Percentiles rank a stretch among this genome's conserved stretches.
These are phyloP conservation scores for Mylabris sibirica DNA, from an alignment of 2,888 invertebrate genomes.

Conservation along the genomic window DNA sequence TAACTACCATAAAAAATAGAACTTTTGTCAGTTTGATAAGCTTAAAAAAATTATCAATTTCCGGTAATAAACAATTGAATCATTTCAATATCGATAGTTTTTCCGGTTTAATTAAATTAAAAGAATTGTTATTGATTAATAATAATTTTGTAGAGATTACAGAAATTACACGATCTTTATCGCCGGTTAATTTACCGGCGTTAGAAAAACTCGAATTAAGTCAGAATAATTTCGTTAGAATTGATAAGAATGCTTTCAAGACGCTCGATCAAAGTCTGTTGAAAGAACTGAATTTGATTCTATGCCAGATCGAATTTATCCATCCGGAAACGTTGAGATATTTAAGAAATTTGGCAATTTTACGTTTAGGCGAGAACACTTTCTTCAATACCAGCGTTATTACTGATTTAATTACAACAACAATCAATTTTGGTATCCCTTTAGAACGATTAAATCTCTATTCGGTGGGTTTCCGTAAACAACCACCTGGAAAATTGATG, in stretches of 20 bases:
- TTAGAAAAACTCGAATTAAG: slow-evolving; percentile 64
- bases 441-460: slow-evolving; percentile 63
- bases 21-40: slow-evolving; percentile 63
- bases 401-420: slow-evolving; percentile 57
- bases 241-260: slow-evolving; percentile 61
- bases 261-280: slow-evolving; percentile 62
- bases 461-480: slow-evolving; percentile 65
- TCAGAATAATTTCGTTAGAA: slow-evolving; percentile 64
- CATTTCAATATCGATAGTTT: slow-evolving; percentile 63
- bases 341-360: slow-evolving; percentile 60
- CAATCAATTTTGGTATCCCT: slow-evolving; percentile 58
- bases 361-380: slow-evolving; percentile 66
- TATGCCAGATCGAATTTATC: slow-evolving; percentile 66
- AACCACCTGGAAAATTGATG: slow-evolving; percentile 62
- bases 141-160: slow-evolving; percentile 65
- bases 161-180: slow-evolving; percentile 61
- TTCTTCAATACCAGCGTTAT: slow-evolving; percentile 62
- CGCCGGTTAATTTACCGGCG: slow-evolving; percentile 60
- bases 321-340: slow-evolving; percentile 64
- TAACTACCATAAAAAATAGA: slow-evolving; percentile 63
- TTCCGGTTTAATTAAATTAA: slow-evolving; percentile 63
- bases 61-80: slow-evolving; percentile 64
- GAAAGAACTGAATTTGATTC: slow-evolving; percentile 62
- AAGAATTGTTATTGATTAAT: slow-evolving; percentile 64
- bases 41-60: slow-evolving; percentile 65